Conservation (phyloP, 2,113 vertebrate species). For the Odocoileus hemionus region DNA sequence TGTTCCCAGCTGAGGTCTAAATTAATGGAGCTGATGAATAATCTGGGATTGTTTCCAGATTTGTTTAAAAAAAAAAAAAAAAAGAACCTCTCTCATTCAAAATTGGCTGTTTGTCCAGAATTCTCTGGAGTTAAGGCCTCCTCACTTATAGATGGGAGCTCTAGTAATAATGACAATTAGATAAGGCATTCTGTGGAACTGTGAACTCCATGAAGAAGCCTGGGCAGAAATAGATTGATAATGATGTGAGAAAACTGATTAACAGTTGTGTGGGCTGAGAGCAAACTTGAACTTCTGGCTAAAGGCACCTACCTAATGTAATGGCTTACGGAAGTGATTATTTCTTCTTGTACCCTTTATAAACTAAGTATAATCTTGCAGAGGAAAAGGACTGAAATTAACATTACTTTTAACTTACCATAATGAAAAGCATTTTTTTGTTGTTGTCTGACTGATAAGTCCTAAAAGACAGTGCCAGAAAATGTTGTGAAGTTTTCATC, state of each 20-base stretch:
- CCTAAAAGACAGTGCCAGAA: background rate
- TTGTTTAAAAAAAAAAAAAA: background rate
- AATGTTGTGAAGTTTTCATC: background rate
- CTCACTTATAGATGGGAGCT: background rate
- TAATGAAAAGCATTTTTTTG: background rate
- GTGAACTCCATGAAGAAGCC: background rate
- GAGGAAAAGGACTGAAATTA: background rate
- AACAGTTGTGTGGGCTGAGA: background rate
- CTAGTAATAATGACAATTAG: background rate
- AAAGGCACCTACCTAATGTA: background rate
- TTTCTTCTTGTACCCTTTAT: background rate
- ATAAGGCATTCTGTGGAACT: background rate
- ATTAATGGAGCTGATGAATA: conserved; percentile 52
- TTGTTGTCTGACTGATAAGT: background rate
- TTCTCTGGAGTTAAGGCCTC: background rate
- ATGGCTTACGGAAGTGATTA: background rate
- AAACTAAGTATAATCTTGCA: background rate
- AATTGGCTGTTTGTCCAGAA: background rate
- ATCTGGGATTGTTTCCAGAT: conserved; percentile 49
- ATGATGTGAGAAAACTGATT: background rate
- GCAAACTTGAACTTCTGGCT: background rate
- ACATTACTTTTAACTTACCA: background rate
- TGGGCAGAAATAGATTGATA: background rate
- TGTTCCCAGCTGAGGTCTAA: conserved; percentile 41
- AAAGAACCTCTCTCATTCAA: background rate